Evolutionary conservation across 2,888 invertebrate genomes (phyloP).

Genomic region (Caenorhabditis zanzibari): DNA sequence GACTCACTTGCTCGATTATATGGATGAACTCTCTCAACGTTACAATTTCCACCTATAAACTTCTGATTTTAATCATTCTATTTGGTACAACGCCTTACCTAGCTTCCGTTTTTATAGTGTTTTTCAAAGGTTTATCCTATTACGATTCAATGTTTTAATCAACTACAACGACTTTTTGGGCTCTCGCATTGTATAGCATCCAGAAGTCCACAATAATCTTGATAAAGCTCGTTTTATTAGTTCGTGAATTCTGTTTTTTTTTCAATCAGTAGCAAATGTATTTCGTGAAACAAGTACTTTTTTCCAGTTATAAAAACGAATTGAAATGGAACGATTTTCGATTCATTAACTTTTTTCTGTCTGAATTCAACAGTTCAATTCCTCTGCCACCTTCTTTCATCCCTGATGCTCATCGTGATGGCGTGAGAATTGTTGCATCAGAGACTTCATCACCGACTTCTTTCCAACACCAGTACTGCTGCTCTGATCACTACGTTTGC

Average conservation of each 20-base stretch:
- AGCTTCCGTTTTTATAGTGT: too few species aligned
- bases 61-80: not conserved
- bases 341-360: not conserved
- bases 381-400: not conserved
- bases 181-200: not conserved
- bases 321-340: too few species aligned
- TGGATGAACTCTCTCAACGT: not conserved
- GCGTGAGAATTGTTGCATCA: slow-evolving; percentile 22
- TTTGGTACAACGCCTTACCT: too few species aligned
- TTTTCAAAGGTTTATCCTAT: too few species aligned
- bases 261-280: too few species aligned
- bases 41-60: not conserved
- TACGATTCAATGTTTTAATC: slow-evolving; percentile 2
- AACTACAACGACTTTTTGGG: not conserved
- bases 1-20: not conserved
- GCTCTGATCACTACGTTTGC: slow-evolving; percentile 13
- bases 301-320: too few species aligned
- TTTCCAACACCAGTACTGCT: slow-evolving; percentile 15
- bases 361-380: not conserved
- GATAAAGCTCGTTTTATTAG: slow-evolving; percentile 9
- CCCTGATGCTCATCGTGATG: not conserved
- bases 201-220: not conserved
- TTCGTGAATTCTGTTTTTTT: not conserved
- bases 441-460: slow-evolving; percentile 40
- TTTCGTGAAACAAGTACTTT: too few species aligned